Evolutionary conservation across 2,113 vertebrate species (phyloP), one percentile per base, ranked within the genome.

Genomic region (Zosterops borbonicus): DNA sequence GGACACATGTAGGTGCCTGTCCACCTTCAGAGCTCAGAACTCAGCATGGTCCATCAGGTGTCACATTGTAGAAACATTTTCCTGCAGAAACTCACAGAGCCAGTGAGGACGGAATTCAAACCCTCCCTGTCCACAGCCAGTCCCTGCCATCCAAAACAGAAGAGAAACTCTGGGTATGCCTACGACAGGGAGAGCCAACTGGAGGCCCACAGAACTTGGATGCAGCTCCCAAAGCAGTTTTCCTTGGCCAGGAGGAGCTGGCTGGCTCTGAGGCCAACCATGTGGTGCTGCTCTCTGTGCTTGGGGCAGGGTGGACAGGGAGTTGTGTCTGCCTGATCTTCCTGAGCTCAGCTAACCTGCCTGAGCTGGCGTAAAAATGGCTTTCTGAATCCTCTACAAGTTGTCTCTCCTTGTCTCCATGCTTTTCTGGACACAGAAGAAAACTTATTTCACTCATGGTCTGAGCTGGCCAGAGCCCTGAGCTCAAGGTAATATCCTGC

Each of bases 401-500:
- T 14, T 63, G 63, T 29, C 68, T 65, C 0, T 44, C 80, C 64
- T 81, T 39, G 29, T 52, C 80, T 78, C 65, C 73, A 74, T 17
- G 68, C 31, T 47, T 78, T 83, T 44, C 68, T 89, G 89, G 60
- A 41, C 47, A 42, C 73, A 94, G 73, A 89, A 0, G 44, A 81
- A 94, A 94, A 75, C 60, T 80, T 58, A 50, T 27, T 87, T 71
- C 39, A 41, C 73, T 58, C 13, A 4, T 39, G 68, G 86, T 68
- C 91, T 89, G 91, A 89, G 94, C 80, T 89, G 92, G 94, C 89
- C 92, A 89, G 68, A 78, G 76, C 91, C 68, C 89, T 16, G 28
- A 95, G 63, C 92, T 77, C 91, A 75, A 90, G 64, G 39, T 96
- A 93, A 96, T 94, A 97, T 97, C 96, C 95, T 95, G 94, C 91